Evolutionary conservation across 2,113 vertebrate species (phyloP).

Genomic region (Pteruthius melanotis): DNA sequence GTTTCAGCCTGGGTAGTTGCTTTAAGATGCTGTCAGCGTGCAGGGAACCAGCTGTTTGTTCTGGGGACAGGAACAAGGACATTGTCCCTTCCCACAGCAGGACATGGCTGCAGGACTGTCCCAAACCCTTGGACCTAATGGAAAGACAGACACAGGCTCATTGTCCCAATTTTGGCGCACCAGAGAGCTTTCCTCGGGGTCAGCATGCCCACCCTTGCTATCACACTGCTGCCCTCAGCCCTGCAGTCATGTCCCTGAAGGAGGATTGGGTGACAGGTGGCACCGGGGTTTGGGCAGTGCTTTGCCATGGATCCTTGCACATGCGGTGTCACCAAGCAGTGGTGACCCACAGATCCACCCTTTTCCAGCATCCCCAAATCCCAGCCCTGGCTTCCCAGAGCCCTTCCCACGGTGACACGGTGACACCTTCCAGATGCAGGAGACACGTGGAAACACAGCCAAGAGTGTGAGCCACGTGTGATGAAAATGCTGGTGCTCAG

Average conservation of each 20-base stretch:
- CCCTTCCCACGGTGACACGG: background rate
- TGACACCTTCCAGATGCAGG: background rate
- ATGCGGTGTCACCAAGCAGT: background rate
- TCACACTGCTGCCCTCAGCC: background rate
- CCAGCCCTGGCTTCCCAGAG: background rate
- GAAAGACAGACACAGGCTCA: rapidly evolving
- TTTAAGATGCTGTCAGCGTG: rapidly evolving
- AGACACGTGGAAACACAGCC: rapidly evolving
- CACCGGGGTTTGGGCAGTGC: background rate
- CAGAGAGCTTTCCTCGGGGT: background rate
- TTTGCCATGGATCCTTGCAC: background rate
- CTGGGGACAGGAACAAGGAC: rapidly evolving
- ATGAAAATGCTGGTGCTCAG: background rate
- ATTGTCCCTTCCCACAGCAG: background rate
- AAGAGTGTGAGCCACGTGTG: background rate
- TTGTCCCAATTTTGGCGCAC: rapidly evolving
- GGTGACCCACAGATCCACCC: background rate
- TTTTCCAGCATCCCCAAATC: background rate
- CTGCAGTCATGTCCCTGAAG: background rate
- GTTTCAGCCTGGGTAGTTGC: background rate
- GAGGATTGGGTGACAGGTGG: background rate
- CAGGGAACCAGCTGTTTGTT: background rate
- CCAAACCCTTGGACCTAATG: background rate
- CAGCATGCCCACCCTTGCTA: rapidly evolving
- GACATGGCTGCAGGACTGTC: rapidly evolving